Percentiles rank a stretch among this genome's conserved stretches.
phyloP scores from a whole-genome alignment of 1,140 invertebrate genomes.

The Zaprionus vittiger region DNA sequence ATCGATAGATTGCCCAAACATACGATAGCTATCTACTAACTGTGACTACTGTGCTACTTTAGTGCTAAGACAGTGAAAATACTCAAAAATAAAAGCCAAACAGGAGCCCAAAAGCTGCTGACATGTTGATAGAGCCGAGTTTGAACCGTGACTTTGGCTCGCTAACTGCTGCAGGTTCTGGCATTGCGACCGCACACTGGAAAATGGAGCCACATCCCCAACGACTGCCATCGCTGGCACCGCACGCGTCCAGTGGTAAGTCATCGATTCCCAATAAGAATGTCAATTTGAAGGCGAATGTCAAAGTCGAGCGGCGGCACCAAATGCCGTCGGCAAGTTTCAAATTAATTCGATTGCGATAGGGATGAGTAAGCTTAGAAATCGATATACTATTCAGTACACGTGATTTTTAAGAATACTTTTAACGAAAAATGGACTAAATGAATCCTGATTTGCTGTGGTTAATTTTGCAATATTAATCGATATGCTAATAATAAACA shows the following conservation, averaged over 20 bases:
- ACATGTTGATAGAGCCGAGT: slow-evolving; percentile 84
- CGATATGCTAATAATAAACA: background rate
- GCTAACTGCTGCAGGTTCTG: slow-evolving; percentile 79
- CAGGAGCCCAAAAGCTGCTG: slow-evolving; percentile 29
- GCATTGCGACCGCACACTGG: slow-evolving; percentile 77
- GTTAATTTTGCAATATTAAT: background rate
- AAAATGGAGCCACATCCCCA: slow-evolving; percentile 83
- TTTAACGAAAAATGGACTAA: too few species aligned
- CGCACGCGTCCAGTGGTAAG: slow-evolving; percentile 70
- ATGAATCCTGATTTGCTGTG: background rate
- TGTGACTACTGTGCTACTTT: slow-evolving; percentile 22
- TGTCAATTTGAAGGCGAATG: background rate
- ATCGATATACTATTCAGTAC: background rate
- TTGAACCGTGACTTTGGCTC: slow-evolving; percentile 84
- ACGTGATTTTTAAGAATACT: background rate
- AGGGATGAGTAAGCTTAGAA: background rate
- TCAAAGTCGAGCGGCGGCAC: background rate
- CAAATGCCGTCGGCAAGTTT: slow-evolving; percentile 59
- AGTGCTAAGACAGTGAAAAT: slow-evolving; percentile 27
- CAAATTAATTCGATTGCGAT: background rate
- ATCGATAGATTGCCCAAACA: slow-evolving; percentile 14
- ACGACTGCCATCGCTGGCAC: slow-evolving; percentile 62
- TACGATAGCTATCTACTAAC: background rate
- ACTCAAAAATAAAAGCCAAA: slow-evolving; percentile 35
- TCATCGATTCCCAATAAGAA: slow-evolving; percentile 7